Conservation (phyloP, 2,113 vertebrate genomes). For the Taurulus bubalis region DNA sequence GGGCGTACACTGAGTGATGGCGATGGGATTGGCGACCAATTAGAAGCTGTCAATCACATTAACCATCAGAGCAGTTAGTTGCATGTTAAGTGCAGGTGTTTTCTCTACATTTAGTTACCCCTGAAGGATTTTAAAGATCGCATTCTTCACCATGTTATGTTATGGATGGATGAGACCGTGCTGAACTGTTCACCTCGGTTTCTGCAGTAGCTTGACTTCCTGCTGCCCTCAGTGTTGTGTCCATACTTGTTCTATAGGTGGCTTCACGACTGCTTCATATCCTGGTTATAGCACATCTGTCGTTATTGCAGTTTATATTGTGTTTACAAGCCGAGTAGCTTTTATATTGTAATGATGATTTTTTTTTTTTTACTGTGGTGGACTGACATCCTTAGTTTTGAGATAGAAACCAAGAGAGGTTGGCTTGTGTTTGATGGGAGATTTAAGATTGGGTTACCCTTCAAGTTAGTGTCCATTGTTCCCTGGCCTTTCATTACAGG, state of each 20-base stretch:
- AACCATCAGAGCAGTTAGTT: constrained; percentile 39
- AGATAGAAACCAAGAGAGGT: constrained; percentile 87
- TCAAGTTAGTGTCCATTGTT: constrained; percentile 90
- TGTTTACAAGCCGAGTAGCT: constrained; percentile 17
- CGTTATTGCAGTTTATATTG: background rate
- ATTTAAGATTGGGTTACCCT: constrained; percentile 95
- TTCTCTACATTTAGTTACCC: constrained; percentile 76
- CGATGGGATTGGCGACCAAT: constrained; percentile 57
- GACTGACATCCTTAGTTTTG: constrained; percentile 77
- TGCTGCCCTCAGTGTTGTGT: constrained; percentile 41
- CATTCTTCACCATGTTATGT: constrained; percentile 74
- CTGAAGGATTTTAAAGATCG: constrained; percentile 51
- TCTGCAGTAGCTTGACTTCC: constrained; percentile 39
- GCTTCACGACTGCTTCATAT: constrained; percentile 17
- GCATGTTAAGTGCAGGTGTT: constrained; percentile 82
- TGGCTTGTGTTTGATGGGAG: constrained; percentile 91
- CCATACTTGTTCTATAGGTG: constrained; percentile 29
- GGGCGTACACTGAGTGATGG: constrained; percentile 36
- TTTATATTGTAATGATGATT: constrained; percentile 37
- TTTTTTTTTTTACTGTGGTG: constrained; percentile 6
- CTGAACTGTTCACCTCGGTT: constrained; percentile 59
- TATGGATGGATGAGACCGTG: constrained; percentile 63
- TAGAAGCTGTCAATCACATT: constrained; percentile 76
- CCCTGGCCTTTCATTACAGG: constrained; percentile 91
- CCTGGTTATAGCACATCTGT: background rate